Evolutionary conservation across 2,797 vertebrate genomes (phyloP).

Genomic region (Salmo trutta): DNA sequence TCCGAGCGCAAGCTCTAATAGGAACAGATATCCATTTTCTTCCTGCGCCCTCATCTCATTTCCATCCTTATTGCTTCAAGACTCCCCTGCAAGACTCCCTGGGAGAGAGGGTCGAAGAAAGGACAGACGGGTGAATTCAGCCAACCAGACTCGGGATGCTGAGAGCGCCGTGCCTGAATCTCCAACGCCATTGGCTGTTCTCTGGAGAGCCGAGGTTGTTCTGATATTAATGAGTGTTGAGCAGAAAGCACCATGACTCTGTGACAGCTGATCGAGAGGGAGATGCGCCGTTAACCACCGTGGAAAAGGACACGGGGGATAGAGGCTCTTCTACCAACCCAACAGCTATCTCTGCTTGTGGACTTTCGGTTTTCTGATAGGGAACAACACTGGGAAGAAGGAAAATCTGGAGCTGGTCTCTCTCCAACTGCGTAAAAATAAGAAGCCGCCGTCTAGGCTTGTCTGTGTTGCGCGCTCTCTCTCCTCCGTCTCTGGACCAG

Average conservation of each 20-base stretch:
- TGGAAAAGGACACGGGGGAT: conserved; percentile 72
- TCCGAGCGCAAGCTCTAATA: conserved; percentile 67
- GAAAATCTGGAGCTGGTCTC: conserved; percentile 65
- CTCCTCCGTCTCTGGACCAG: conserved; percentile 62
- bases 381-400: conserved; percentile 68
- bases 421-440: conserved; percentile 65
- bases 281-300: conserved; percentile 82
- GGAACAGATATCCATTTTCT: conserved; percentile 75
- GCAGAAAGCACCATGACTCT: conserved; percentile 84
- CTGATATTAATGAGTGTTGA: conserved; percentile 86
- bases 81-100: conserved; percentile 64
- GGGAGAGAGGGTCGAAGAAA: conserved; percentile 63
- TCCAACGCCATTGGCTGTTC: conserved; percentile 79
- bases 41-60: conserved; percentile 47
- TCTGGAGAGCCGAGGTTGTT: conserved; percentile 78
- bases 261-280: conserved; percentile 80
- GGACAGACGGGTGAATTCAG: conserved; percentile 76
- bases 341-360: conserved; percentile 47
- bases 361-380: conserved; percentile 53
- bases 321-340: conserved; percentile 41
- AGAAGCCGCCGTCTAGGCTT: conserved; percentile 70
- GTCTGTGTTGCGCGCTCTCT: conserved; percentile 56
- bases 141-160: conserved; percentile 81
- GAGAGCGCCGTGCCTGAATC: conserved; percentile 69
- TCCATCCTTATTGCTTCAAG: conserved; percentile 50